A percentile compares a stretch with the other conserved stretches of the same genome.
These are phyloP conservation scores for Aythya baeri DNA, from an alignment of 2,113 vertebrate species.

Conservation along the genomic window DNA sequence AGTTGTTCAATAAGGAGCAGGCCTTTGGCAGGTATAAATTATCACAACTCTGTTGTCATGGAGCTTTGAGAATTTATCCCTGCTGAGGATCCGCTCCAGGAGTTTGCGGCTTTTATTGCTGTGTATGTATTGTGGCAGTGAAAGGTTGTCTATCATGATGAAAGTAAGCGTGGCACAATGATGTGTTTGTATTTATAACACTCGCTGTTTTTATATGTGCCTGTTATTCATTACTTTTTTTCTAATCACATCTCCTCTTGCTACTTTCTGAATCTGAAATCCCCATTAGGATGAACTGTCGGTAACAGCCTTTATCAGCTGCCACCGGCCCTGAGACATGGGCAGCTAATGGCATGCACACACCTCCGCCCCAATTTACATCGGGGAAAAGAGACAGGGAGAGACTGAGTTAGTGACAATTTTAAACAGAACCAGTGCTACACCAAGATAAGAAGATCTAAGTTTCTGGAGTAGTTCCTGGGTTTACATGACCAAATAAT, in stretches of 20 bases:
- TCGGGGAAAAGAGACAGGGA: background rate
- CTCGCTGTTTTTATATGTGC: background rate
- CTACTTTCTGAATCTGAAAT: conserved; percentile 1
- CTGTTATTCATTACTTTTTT: background rate
- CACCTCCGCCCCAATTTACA: background rate
- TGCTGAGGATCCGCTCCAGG: background rate
- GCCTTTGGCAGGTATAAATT: conserved; percentile 15
- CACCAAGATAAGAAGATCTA: background rate
- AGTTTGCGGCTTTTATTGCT: conserved; percentile 29
- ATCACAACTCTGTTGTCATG: conserved; percentile 15
- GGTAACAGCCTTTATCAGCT: background rate
- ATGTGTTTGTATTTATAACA: conserved; percentile 23
- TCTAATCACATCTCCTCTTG: background rate
- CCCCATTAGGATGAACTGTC: background rate
- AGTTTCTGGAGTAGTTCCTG: background rate
- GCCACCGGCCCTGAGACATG: background rate
- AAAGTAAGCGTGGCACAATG: background rate
- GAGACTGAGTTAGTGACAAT: background rate
- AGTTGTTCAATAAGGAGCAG: background rate
- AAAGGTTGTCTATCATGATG: conserved; percentile 8
- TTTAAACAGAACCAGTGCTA: background rate
- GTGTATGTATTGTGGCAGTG: background rate
- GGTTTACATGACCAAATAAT: background rate
- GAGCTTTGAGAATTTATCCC: background rate
- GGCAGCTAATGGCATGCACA: background rate